Evolutionary conservation across 2,888 invertebrate genomes (phyloP).

Genomic region (Gryllus longicercus): DNA sequence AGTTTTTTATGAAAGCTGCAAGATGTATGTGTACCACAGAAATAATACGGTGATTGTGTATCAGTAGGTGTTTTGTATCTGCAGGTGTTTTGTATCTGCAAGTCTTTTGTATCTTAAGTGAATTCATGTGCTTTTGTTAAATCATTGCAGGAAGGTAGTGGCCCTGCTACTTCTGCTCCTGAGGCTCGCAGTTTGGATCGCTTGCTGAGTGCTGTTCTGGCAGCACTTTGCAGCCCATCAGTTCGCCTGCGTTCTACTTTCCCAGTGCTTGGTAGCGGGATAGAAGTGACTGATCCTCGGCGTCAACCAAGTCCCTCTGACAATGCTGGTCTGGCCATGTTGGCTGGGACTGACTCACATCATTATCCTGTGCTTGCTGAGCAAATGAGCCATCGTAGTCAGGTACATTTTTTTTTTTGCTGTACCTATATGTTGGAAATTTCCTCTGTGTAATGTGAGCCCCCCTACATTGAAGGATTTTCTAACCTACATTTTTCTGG

Average conservation of each 20-base stretch:
- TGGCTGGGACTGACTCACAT: conserved; percentile 64
- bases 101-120: not conserved
- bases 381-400: conserved; percentile 70
- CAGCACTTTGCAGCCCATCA: conserved; percentile 77
- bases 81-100: not conserved
- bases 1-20: too few relatives aligned
- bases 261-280: conserved; percentile 59
- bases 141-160: not conserved
- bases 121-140: not conserved
- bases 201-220: conserved; percentile 74
- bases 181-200: conserved; percentile 49
- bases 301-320: conserved; percentile 64
- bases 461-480: too few relatives aligned
- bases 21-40: not conserved
- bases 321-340: conserved; percentile 64
- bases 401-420: conserved; percentile 39
- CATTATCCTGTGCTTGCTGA: conserved; percentile 74
- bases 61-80: too few relatives aligned
- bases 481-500: too few relatives aligned
- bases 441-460: too few relatives aligned
- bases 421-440: too few relatives aligned
- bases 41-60: not conserved
- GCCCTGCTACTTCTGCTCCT: not conserved
- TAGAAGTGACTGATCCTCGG: conserved; percentile 51
- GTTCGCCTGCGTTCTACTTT: conserved; percentile 71